Conservation (phyloP, 2,113 vertebrate species). For the Rhinogobius similis region DNA sequence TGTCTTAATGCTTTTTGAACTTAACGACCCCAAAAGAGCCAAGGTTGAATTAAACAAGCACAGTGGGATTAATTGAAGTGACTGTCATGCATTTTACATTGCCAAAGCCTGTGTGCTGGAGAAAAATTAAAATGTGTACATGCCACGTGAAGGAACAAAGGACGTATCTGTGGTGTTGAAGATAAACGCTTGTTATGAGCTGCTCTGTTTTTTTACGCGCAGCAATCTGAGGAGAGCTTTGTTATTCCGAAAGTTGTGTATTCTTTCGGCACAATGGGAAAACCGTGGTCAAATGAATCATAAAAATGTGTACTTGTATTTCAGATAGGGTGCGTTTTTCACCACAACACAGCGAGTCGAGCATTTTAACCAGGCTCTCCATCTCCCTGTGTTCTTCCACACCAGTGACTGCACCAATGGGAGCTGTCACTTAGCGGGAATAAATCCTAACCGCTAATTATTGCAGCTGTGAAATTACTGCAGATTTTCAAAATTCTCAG, state of each 20-base stretch:
- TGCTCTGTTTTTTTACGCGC: too few species aligned
- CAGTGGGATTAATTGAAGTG: neutral
- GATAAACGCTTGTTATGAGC: neutral
- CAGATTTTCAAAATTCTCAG: conserved; percentile 12
- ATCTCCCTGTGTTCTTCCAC: neutral
- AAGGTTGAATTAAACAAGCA: neutral
- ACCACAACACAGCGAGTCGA: neutral
- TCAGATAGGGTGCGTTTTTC: neutral
- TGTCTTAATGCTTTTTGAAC: conserved; percentile 4
- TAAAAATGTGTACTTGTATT: too few species aligned
- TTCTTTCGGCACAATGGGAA: too few species aligned
- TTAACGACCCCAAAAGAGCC: neutral
- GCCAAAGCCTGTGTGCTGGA: neutral
- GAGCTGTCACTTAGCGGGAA: conserved; percentile 3
- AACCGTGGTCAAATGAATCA: too few species aligned
- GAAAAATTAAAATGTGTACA: neutral
- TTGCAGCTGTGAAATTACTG: conserved; percentile 12
- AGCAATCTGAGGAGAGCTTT: too few species aligned
- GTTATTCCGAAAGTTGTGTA: too few species aligned
- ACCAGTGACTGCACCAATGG: conserved; percentile 1
- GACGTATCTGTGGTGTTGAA: neutral
- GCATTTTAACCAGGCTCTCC: neutral
- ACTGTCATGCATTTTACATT: neutral
- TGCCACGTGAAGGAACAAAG: neutral
- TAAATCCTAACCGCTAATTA: conserved; percentile 8